These are phyloP conservation scores for Gerosis bhagava DNA, from an alignment of 2,888 invertebrate genomes.

Conservation along the genomic window DNA sequence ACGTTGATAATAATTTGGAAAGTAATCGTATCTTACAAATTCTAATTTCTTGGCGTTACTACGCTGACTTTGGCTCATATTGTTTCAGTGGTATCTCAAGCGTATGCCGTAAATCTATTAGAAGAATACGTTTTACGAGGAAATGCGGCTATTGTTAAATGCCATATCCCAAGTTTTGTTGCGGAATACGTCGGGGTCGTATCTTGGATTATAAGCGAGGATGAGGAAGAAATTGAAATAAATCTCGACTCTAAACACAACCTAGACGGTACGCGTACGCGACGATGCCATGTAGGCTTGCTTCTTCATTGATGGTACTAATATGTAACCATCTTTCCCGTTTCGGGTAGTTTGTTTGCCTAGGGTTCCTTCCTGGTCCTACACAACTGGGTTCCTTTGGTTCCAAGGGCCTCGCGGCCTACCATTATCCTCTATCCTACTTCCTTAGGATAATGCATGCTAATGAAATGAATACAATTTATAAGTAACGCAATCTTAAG, in stretches of 20 bases:
- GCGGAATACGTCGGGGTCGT: constrained; percentile 94
- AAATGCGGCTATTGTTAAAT: constrained; percentile 95
- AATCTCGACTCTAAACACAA: constrained; percentile 62
- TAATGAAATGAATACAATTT: constrained; percentile 45
- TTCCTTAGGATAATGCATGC: constrained; percentile 81
- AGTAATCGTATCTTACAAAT: no score
- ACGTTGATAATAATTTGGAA: no score
- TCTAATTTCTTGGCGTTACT: constrained; percentile 23
- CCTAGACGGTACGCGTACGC: constrained; percentile 59
- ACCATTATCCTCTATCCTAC: constrained; percentile 76
- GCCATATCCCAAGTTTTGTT: constrained; percentile 96
- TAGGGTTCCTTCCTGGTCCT: constrained; percentile 59
- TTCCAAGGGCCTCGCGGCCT: constrained; percentile 84
- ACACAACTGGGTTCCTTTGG: constrained; percentile 49
- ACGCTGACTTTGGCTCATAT: constrained; percentile 39
- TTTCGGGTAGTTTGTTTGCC: constrained; percentile 21
- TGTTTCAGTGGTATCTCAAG: constrained; percentile 94
- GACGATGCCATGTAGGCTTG: constrained; percentile 16
- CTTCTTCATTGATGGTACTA: constrained; percentile 16
- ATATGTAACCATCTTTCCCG: constrained; percentile 1
- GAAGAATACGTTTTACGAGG: constrained; percentile 95
- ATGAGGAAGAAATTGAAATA: constrained; percentile 73
- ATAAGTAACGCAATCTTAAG: constrained; percentile 74
- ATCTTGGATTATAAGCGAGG: constrained; percentile 93
- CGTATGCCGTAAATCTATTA: constrained; percentile 95